Evolutionary conservation across 2,888 invertebrate genomes (phyloP), one percentile per base, ranked within the genome.

Genomic region (Galeruca laticollis): DNA sequence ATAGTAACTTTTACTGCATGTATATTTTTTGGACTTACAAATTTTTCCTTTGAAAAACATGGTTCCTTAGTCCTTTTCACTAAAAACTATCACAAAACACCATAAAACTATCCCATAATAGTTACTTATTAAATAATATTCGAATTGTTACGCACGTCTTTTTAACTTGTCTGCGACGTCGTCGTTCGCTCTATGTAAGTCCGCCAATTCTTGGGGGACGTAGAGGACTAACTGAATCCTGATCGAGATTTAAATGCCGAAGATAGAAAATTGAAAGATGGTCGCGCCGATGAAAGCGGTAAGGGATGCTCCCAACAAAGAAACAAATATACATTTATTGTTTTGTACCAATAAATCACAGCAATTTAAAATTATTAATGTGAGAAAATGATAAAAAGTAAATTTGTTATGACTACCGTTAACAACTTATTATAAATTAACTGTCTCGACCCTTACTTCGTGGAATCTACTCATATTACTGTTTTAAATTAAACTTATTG

Each of bases 181-280:
- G 57, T 15, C 37, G 37, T 37, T 18, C 8, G 13, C 18, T 11
- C 11, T 43, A 20, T 11, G 6, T 26, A 0, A 33, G 49, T 61
- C 33, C 49, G 61, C 11, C 63, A 33, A 49, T 21, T 52, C 47
- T 65, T 65, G 11, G 26, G 65, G 57, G 47, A 47, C 57, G 57
- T 57, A 43, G 57, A 57, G 31, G 65, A 57, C 35, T 20, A 49
- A 64, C 43, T 65, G 65, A 65, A 65, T 57, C 43, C 56, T 64
- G 56, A 40, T 43, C 43, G 47, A 56, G 57, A 57, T 31, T 43
- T 63, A 57, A 40, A 64, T 35, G 57, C 56, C 10, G 56, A 57
- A 57, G 56, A 47, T 57, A 47, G 57, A 65, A 57, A 40, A 20
- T 63, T 56, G 54, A 26, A 15, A 15, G 57, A 10, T 33, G 49